Evolutionary conservation across 2,113 vertebrate genomes (phyloP).

Genomic region (Microcebus griseorufus): DNA sequence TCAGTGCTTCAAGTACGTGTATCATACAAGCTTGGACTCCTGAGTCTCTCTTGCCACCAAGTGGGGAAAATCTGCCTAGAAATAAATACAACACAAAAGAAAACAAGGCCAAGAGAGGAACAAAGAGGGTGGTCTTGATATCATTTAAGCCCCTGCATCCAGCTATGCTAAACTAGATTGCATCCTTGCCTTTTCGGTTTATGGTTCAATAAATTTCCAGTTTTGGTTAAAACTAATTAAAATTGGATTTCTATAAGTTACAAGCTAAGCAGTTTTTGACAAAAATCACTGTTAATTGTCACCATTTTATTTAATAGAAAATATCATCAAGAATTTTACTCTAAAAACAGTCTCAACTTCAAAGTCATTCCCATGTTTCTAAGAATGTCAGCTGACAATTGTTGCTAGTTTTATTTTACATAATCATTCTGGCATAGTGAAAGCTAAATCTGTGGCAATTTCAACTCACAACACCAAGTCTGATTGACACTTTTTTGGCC

Average conservation of each 20-base stretch:
- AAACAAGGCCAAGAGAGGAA: background rate
- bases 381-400: background rate
- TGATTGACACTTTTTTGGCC: background rate
- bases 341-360: background rate
- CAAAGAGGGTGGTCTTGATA: background rate
- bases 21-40: background rate
- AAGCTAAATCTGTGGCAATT: background rate
- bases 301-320: constrained; percentile 32
- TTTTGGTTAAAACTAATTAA: constrained; percentile 22
- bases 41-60: background rate
- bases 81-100: constrained; percentile 29
- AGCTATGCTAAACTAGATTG: background rate
- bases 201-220: constrained; percentile 1
- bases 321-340: background rate
- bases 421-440: background rate
- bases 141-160: background rate
- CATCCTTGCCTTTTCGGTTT: background rate
- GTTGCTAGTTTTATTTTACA: background rate
- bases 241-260: constrained; percentile 29
- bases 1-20: background rate
- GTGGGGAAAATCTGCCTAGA: background rate
- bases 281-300: background rate
- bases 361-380: background rate
- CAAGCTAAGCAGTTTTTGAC: background rate
- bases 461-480: background rate